Base-by-base conservation (phyloP, 2,113 vertebrate species). In the Herpetotheres cachinnans region DNA sequence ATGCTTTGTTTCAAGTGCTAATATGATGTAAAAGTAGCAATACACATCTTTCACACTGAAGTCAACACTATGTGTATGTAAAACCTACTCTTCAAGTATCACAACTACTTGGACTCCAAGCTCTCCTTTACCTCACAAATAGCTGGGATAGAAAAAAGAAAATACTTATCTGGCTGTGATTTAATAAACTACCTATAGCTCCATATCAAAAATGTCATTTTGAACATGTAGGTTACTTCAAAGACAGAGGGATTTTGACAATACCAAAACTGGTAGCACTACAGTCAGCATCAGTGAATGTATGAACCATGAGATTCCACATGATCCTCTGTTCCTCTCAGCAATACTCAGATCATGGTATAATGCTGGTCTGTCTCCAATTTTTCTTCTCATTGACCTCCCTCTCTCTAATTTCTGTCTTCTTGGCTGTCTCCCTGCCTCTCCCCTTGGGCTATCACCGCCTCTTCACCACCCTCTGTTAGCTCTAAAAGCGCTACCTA, bases 391-490 rank as follows among this genome's bases (percentile, higher is more conserved):
- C 47, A 36, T 11, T 73, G 81, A 72, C 24, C 9, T 71, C 30
- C 40, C 14, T 61, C 12, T 44, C 32, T 67, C n/a, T n/a, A 86
- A 32, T 47, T 29, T 11, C 11, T 62, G 32, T 24, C 10, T n/a
- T 56, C 54, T 77, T 4, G 2, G 9, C 34, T 92, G n/a, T 38
- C n/a, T 80, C n/a, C 29, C 26, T 65, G 26, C 8, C n/a, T 71
- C 36, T 46, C 62, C 30, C 27, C 61, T 62, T 55, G 29, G 30
- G 14, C 32, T 85, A 38, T 36, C 25, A 63, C 5, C 21, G 77
- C 0, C 1, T 27, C 56, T 58, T 79, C 16, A 30, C 49, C 34
- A 52, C 6, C 2, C 1, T 11, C 22, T 34, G 13, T 18, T 52
- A 90, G n/a, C n/a, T 82, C 61, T 16, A 66, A 8, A 91, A 89